A percentile compares a stretch with the other conserved stretches of the same genome.
Conservation (phyloP, 2,888 invertebrate genomes). For the Dioctria rufipes region DNA sequence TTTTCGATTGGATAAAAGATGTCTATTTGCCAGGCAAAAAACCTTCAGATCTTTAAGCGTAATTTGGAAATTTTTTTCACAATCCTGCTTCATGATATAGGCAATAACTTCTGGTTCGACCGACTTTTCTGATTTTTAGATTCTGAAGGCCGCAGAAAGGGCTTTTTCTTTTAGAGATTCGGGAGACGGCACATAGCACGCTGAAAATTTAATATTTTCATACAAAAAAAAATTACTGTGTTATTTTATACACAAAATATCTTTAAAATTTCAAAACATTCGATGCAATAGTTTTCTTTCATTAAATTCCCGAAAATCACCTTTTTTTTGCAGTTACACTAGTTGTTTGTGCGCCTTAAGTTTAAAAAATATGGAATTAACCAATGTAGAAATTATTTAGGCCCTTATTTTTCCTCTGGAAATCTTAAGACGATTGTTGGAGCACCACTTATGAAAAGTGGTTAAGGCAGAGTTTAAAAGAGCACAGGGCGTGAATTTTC, state of each 20-base stretch:
- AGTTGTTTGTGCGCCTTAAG: not conserved
- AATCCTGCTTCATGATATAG: not conserved
- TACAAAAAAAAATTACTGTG: conserved; percentile 7
- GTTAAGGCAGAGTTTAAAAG: too few species aligned
- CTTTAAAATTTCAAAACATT: too few species aligned
- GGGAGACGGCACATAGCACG: not conserved
- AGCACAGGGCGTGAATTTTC: too few species aligned
- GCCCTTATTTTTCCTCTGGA: too few species aligned
- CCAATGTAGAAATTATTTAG: too few species aligned
- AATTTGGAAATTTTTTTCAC: not conserved
- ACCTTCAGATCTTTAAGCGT: not conserved
- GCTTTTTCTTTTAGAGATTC: not conserved
- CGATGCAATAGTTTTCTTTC: too few species aligned
- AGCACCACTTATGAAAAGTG: too few species aligned
- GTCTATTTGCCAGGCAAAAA: conserved; percentile 4
- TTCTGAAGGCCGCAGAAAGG: not conserved
- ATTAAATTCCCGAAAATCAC: not conserved
- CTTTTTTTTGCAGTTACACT: not conserved
- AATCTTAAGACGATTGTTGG: too few species aligned
- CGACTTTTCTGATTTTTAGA: not conserved
- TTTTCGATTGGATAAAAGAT: conserved; percentile 22
- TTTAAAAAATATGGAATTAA: not conserved
- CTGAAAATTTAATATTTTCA: conserved; percentile 1
- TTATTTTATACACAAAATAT: not conserved
- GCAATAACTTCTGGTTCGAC: not conserved